Evolutionary conservation across 30 jellyfish, hydroid and myxozoan species (phyloP).

Genomic region (Sanderia malayensis): DNA sequence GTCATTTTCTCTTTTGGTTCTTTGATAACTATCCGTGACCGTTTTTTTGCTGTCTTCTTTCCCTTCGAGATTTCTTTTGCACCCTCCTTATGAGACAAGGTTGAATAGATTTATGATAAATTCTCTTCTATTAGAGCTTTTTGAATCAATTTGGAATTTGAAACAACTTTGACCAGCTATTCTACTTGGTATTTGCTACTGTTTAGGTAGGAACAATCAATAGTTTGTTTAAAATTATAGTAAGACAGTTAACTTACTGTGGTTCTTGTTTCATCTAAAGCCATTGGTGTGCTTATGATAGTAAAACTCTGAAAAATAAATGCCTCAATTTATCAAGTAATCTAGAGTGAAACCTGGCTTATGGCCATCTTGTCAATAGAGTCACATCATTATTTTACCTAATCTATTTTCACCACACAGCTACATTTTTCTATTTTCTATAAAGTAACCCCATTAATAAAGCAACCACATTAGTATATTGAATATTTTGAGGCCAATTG

Average conservation of each 20-base stretch:
- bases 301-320: too few relatives aligned
- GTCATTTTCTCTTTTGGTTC: conserved; percentile 73
- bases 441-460: not conserved
- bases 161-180: not conserved
- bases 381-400: too few relatives aligned
- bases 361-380: too few relatives aligned
- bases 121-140: not conserved
- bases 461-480: not conserved
- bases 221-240: too few relatives aligned
- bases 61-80: not conserved
- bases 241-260: not conserved
- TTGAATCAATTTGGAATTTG: too few relatives aligned
- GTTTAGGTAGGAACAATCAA: too few relatives aligned
- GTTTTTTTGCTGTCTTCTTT: conserved; percentile 25
- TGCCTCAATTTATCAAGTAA: too few relatives aligned
- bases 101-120: not conserved
- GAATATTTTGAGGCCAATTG: not conserved
- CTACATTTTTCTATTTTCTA: not conserved
- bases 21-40: conserved; percentile 33
- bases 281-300: too few relatives aligned
- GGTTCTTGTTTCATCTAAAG: too few relatives aligned
- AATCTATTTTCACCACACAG: too few relatives aligned
- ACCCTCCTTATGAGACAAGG: not conserved
- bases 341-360: too few relatives aligned
- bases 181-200: too few relatives aligned